phyloP scores from a whole-genome alignment of 2,888 invertebrate species.

The Stratiomys singularior region DNA sequence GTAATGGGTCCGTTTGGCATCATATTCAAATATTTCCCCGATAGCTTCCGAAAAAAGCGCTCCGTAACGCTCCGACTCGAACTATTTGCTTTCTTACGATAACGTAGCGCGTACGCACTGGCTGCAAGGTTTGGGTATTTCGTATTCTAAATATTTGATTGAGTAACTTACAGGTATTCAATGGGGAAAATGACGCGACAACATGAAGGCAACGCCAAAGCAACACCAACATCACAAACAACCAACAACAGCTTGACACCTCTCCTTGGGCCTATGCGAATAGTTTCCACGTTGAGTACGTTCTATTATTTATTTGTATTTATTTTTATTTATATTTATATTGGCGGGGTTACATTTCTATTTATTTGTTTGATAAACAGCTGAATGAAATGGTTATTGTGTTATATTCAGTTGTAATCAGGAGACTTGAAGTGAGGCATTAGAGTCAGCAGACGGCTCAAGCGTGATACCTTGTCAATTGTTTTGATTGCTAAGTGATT shows the following conservation, averaged over 20 bases:
- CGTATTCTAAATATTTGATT: slow-evolving; percentile 46
- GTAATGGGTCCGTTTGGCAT: background rate
- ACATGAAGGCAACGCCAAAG: background rate
- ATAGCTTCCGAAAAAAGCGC: slow-evolving; percentile 41
- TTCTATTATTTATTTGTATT: slow-evolving; percentile 41
- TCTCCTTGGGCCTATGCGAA: slow-evolving; percentile 32
- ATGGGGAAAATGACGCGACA: slow-evolving; percentile 14
- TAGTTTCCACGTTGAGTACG: slow-evolving; percentile 34
- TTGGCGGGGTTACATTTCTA: slow-evolving; percentile 31
- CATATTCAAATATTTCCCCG: slow-evolving; percentile 39
- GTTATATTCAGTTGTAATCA: slow-evolving; percentile 32
- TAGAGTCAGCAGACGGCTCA: slow-evolving; percentile 34
- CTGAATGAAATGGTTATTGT: slow-evolving; percentile 34
- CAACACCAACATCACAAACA: too few relatives aligned
- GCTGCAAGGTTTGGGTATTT: slow-evolving; percentile 41
- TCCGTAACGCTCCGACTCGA: slow-evolving; percentile 8
- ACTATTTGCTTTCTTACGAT: slow-evolving; percentile 40
- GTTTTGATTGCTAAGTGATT: slow-evolving; percentile 40
- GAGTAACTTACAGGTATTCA: slow-evolving; percentile 42
- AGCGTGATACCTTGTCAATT: slow-evolving; percentile 30
- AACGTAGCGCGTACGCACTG: slow-evolving; percentile 38
- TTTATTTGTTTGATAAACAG: slow-evolving; percentile 44
- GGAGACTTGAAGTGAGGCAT: slow-evolving; percentile 12
- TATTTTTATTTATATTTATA: slow-evolving; percentile 43
- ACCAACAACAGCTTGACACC: background rate